Base-by-base conservation (phyloP, 1,140 invertebrate genomes). In the Drosophila azteca region DNA sequence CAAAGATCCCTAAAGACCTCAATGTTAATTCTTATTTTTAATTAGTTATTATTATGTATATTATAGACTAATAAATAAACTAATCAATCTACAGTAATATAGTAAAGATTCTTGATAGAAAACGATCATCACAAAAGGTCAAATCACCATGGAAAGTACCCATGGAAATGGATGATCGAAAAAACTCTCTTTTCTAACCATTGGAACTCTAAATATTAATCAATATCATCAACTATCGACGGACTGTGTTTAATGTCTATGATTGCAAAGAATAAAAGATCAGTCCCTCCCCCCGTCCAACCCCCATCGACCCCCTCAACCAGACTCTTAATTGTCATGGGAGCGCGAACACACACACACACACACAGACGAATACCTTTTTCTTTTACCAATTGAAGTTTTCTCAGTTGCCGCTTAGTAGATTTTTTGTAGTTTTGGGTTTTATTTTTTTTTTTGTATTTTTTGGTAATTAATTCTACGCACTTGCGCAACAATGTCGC, bases 381-480 rank as follows among this genome's bases (percentile, higher is more conserved):
- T 61, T 74, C 64, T 81, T 81, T 81, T 81, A 66, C 65, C 63
- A 60, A 49, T 61, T 61, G 2, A 54, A 48, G 22, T 60, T 60
- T 45, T 53, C 7, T 59, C 17, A n/a, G 13, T 6, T 22, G 20
- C 2, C 46, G 13, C 46, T 49, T 49, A 13, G 22, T 24, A 4
- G 35, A 39, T 29, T 29, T 22, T 59, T 46, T 44, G 24, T 26
- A 26, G 3, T 26, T 4, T 26, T 26, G 24, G 17, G 17, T 0
- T 20, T 20, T 20, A 26, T 5, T 4, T 5, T 26, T 24, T 24
- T 24, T 26, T 24, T 24, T 24, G 22, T 24, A 46, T 62, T 72
- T 62, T 75, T 72, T 76, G 59, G 76, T 83, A 79, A 84, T 79
- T 88, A 87, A 88, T 88, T 83, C 71, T 75, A 88, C 79, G 79